A percentile compares a stretch with the other conserved stretches of the same genome.
These are phyloP conservation scores for Anneissia japonica DNA, from an alignment of 35 echinoderm and acorn worm genomes.

Conservation along the genomic window DNA sequence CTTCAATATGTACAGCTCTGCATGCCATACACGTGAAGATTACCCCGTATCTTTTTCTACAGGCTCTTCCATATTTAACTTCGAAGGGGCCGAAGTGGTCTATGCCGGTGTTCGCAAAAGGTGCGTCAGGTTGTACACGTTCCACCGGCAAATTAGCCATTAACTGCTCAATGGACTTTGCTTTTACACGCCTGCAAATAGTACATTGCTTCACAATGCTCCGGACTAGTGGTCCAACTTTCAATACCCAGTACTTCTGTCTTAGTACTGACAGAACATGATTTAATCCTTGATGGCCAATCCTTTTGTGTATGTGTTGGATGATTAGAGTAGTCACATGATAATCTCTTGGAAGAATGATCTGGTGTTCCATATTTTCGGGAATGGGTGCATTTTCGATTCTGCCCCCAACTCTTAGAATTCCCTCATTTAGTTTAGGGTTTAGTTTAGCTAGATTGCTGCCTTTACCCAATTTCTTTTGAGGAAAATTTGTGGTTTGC, in stretches of 20 bases:
- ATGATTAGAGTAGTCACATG: conserved; percentile 41
- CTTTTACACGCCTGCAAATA: no score
- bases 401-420: conserved; percentile 42
- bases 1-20: conserved; percentile 25
- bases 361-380: conserved; percentile 11
- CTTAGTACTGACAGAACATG: conserved; percentile 30
- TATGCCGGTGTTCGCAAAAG: conserved; percentile 14
- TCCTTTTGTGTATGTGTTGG: conserved; percentile 12
- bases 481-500: background rate
- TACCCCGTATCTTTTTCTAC: conserved; percentile 6
- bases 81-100: conserved; percentile 27
- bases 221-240: no score
- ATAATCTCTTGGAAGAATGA: conserved; percentile 27
- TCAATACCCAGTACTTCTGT: conserved; percentile 56
- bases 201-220: no score
- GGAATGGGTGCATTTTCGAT: conserved; percentile 40
- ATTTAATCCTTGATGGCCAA: conserved; percentile 24
- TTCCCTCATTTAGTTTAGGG: no score
- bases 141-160: background rate
- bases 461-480: no score
- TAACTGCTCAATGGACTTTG: no score
- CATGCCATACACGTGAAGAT: conserved; percentile 18
- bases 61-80: background rate
- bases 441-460: no score
- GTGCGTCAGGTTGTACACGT: conserved; percentile 2